phyloP scores from a whole-genome alignment of 2,888 invertebrate genomes.

The Elgonia sp. region DNA sequence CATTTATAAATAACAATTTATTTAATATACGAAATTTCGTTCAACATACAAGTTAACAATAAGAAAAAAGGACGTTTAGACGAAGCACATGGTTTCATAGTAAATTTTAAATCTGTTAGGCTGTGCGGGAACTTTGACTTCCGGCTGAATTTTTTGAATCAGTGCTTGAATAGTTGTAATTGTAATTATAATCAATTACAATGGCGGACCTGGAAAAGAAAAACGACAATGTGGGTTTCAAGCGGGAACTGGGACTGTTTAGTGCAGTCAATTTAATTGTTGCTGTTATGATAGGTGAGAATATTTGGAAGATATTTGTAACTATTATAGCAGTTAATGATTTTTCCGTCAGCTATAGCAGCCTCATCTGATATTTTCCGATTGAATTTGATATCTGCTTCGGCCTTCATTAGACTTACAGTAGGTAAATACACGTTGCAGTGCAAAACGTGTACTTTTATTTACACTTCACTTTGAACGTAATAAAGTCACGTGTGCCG shows the following conservation, averaged over 20 bases:
- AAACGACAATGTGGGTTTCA: conserved; percentile 88
- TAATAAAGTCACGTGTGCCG: not conserved
- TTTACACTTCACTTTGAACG: not conserved
- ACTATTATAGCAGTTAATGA: not conserved
- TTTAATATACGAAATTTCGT: not conserved
- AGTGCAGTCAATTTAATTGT: conserved; percentile 94
- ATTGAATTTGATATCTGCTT: no score
- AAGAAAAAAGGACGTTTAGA: not conserved
- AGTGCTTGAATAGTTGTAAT: not conserved
- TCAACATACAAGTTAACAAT: not conserved
- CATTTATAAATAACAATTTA: no score
- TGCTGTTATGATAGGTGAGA: conserved; percentile 94
- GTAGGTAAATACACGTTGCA: not conserved
- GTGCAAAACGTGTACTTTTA: conserved; percentile 2
- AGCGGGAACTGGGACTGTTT: conserved; percentile 92
- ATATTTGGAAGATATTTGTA: not conserved
- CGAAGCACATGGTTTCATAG: not conserved
- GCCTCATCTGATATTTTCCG: not conserved
- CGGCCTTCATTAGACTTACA: no score
- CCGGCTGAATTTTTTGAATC: not conserved
- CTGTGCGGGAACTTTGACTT: conserved; percentile 37
- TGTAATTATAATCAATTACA: not conserved
- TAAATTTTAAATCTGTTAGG: not conserved
- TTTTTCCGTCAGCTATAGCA: not conserved
- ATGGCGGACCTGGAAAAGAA: conserved; percentile 56